A percentile compares a stretch with the other conserved stretches of the same genome.
phyloP scores from a whole-genome alignment of 2,888 invertebrate genomes.

The Embidobia sp. region DNA sequence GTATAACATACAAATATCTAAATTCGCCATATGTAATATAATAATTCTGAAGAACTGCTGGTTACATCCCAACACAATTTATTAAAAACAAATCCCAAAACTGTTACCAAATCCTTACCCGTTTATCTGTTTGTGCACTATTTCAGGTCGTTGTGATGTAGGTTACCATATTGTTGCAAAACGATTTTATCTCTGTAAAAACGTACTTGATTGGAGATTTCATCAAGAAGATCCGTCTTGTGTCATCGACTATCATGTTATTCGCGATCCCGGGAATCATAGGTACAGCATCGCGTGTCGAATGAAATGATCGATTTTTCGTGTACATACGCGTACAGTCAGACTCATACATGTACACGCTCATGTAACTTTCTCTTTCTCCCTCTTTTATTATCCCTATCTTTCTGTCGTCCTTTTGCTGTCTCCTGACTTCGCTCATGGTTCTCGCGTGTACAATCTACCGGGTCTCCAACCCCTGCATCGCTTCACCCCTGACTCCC shows the following conservation, averaged over 20 bases:
- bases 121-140: too few relatives aligned
- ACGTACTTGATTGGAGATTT: constrained; percentile 39
- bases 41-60: too few relatives aligned
- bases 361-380: constrained; percentile 51
- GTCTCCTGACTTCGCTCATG: constrained; percentile 61
- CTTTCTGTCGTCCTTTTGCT: constrained; percentile 39
- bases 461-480: constrained; percentile 59
- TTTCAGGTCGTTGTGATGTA: too few relatives aligned
- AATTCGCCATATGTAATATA: too few relatives aligned
- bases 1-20: too few relatives aligned
- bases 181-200: not conserved
- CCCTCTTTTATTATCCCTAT: constrained; percentile 37
- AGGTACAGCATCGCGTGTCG: constrained; percentile 71
- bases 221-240: constrained; percentile 52
- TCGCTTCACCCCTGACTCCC: constrained; percentile 63
- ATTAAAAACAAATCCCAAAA: too few relatives aligned
- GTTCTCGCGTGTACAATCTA: constrained; percentile 62
- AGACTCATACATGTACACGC: constrained; percentile 36
- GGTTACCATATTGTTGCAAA: too few relatives aligned
- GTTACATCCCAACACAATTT: too few relatives aligned
- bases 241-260: constrained; percentile 49
- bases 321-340: constrained; percentile 55
- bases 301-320: constrained; percentile 78
- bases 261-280: constrained; percentile 63
- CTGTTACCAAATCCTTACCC: too few relatives aligned